These are phyloP conservation scores for Formica aserva DNA, from an alignment of 2,888 invertebrate species.

Conservation along the genomic window DNA sequence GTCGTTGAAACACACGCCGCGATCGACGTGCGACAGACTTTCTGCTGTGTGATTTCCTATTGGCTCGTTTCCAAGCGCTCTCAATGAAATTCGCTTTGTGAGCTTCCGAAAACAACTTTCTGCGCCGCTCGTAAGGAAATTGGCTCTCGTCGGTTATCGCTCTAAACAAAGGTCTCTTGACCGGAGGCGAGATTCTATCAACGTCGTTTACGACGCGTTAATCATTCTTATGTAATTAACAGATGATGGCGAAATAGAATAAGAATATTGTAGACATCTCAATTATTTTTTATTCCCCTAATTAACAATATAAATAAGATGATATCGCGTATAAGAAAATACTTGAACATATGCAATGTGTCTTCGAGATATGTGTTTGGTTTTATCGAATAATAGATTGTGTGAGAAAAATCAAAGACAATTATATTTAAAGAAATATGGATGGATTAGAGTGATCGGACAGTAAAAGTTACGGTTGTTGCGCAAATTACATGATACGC, in stretches of 20 bases:
- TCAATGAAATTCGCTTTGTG: conserved; percentile 61
- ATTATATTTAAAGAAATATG: neutral
- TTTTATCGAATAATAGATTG: neutral
- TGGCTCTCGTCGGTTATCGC: conserved; percentile 20
- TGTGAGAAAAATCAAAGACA: neutral
- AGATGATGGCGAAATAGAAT: neutral
- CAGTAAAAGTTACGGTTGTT: neutral
- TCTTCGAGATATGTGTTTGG: neutral
- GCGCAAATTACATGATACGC: conserved; percentile 31
- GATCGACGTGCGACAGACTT: conserved; percentile 61
- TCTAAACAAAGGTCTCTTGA: conserved; percentile 24
- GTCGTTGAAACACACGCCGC: conserved; percentile 55
- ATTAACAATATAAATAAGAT: neutral
- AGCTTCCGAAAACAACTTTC: conserved; percentile 50
- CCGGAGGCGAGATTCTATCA: neutral
- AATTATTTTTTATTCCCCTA: neutral
- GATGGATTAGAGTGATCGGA: neutral
- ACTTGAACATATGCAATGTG: neutral
- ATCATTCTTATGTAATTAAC: conserved; percentile 18
- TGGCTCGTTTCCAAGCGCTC: conserved; percentile 75
- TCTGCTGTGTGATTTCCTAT: conserved; percentile 70
- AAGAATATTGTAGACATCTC: neutral
- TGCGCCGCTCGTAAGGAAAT: conserved; percentile 40
- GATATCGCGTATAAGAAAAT: neutral
- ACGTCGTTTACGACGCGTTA: neutral